Evolutionary conservation across 2,113 vertebrate species (phyloP).

Genomic region (Hypanus sabinus): DNA sequence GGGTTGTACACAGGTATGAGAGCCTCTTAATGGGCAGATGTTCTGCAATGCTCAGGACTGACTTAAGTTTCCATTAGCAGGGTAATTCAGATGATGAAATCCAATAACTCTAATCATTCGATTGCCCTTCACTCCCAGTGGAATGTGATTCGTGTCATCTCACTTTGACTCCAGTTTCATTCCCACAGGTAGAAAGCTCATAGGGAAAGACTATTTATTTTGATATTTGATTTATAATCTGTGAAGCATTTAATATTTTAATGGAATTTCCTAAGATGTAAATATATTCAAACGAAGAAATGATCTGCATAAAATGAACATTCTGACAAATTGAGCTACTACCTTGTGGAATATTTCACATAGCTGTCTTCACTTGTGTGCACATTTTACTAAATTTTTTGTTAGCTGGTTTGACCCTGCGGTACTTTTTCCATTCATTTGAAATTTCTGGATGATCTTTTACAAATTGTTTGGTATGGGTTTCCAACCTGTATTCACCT

Average conservation of each 20-base stretch:
- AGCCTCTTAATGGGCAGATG: neutral
- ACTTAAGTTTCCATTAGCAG: slow-evolving; percentile 1
- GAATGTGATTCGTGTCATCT: neutral
- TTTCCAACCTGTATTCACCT: too few relatives aligned
- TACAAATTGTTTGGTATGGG: neutral
- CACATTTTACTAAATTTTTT: neutral
- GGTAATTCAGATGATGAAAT: slow-evolving; percentile 10
- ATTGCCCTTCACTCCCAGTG: neutral
- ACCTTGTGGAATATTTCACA: neutral
- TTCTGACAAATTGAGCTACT: neutral
- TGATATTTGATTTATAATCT: slow-evolving; percentile 31
- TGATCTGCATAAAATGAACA: neutral
- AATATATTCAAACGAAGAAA: slow-evolving; percentile 10
- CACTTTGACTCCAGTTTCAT: neutral
- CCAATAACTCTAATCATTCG: neutral
- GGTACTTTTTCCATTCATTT: neutral
- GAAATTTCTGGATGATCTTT: neutral
- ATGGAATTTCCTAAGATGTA: slow-evolving; percentile 29
- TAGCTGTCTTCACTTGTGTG: neutral
- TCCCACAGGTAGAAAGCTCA: slow-evolving; percentile 22
- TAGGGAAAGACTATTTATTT: slow-evolving; percentile 1
- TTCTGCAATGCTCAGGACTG: neutral
- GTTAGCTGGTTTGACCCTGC: neutral
- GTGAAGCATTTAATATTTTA: slow-evolving; percentile 32
- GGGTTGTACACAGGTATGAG: neutral